phyloP scores from a whole-genome alignment of 2,888 invertebrate species.

The Liposcelis brunnea region DNA sequence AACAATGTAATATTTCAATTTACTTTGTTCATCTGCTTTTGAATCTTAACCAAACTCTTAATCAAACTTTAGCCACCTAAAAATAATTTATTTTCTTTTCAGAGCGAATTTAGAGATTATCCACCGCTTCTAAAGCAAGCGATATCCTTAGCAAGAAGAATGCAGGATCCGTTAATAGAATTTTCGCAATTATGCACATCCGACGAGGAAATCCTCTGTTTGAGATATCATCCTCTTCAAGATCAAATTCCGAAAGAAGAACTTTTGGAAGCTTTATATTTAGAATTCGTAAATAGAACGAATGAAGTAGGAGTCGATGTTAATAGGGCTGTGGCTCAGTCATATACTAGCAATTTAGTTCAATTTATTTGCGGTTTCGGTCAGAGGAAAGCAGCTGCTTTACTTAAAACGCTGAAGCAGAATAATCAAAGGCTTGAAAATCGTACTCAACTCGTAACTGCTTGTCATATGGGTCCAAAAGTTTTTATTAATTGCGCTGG shows the following conservation, averaged over 20 bases:
- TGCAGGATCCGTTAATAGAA: slow-evolving; percentile 93
- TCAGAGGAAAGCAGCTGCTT: slow-evolving; percentile 78
- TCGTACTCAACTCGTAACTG: slow-evolving; percentile 84
- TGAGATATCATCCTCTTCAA: slow-evolving; percentile 75
- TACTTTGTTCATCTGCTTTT: slow-evolving; percentile 1
- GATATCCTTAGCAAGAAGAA: slow-evolving; percentile 73
- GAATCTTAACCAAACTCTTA: background rate
- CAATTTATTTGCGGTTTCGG: slow-evolving; percentile 97
- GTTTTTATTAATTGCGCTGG: slow-evolving; percentile 98
- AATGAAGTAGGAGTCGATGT: slow-evolving; percentile 98
- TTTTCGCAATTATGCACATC: slow-evolving; percentile 89
- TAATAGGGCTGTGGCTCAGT: slow-evolving; percentile 77
- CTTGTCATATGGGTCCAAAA: slow-evolving; percentile 94
- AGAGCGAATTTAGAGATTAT: slow-evolving; percentile 81
- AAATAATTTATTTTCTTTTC: slow-evolving; percentile 14
- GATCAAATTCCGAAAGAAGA: slow-evolving; percentile 51
- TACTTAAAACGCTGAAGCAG: slow-evolving; percentile 73
- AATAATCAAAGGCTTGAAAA: slow-evolving; percentile 86
- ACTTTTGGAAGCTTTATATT: slow-evolving; percentile 61
- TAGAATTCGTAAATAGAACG: slow-evolving; percentile 82
- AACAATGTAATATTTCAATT: no score
- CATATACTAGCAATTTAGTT: slow-evolving; percentile 71
- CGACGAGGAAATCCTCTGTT: slow-evolving; percentile 91
- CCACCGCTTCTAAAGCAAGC: slow-evolving; percentile 82
- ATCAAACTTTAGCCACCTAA: background rate